Evolutionary conservation across 2,113 vertebrate genomes (phyloP), one percentile per base, ranked within the genome.

Genomic region (Lepus timidus): DNA sequence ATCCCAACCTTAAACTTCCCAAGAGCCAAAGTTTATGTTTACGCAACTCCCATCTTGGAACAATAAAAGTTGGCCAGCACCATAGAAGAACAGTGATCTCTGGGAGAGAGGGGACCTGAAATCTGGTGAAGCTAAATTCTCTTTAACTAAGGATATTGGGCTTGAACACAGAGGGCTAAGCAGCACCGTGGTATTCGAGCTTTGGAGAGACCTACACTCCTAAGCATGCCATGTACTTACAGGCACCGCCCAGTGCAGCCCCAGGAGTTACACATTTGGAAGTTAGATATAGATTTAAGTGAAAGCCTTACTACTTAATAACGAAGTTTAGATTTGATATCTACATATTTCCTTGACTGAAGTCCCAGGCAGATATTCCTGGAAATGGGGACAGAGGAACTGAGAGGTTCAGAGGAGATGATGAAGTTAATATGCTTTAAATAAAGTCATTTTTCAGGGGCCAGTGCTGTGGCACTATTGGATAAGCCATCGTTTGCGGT

Each of bases 21-120:
- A 62, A 68, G 33, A 87, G 49, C n/a, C 87, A 88, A 91, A 85
- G 25, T 44, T 61, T 73, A 61, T 1, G 23, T 91, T 88, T 79
- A 71, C 52, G 82, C 86, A 93, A 78, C 10, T 80, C 75, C 20
- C 3, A 88, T 89, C 44, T 78, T 71, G 73, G 64, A 88, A 44
- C 88, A 88, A 93, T 76, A 65, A 95, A 88, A 88, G 19, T 19
- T 71, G 29, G 65, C 11, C 19, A 70, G 31, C 6, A 93, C 22
- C 29, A 29, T 19, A 67, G 29, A 52, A 62, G 9, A 19, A 85
- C 1, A 2, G 29, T n/a, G 29, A 85, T 91, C 27, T 85, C 16
- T 29, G 23, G 39, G 39, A 91, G 14, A 58, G 49, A 67, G 3
- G 44, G n/a, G 6, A 78, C 20, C 20, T 78, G 33, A 29, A 62